phyloP scores from a whole-genome alignment of 1,140 invertebrate genomes.

The Hestina assimilis region DNA sequence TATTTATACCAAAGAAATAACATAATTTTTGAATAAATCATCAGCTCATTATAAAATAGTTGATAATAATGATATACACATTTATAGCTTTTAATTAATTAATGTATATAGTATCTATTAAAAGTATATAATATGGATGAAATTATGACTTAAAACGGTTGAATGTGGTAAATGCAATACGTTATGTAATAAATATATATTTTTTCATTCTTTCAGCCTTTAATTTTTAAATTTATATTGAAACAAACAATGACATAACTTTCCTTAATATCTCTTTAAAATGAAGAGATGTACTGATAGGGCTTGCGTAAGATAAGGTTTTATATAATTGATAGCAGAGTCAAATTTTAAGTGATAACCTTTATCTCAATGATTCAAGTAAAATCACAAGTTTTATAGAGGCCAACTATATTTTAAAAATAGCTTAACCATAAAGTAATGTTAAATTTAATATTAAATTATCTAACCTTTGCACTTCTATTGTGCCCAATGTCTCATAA shows the following conservation, averaged over 20 bases:
- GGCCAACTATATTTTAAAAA: neutral
- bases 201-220: neutral
- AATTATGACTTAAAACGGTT: too few relatives aligned
- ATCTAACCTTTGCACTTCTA: slow-evolving; percentile 93
- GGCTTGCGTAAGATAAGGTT: slow-evolving; percentile 11
- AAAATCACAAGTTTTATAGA: slow-evolving; percentile 5
- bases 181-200: too few relatives aligned
- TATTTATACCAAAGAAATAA: too few relatives aligned
- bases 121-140: too few relatives aligned
- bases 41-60: too few relatives aligned
- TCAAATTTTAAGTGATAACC: slow-evolving; percentile 11
- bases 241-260: neutral
- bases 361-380: slow-evolving; percentile 11
- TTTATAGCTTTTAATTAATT: neutral
- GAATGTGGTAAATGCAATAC: too few relatives aligned
- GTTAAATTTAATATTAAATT: neutral
- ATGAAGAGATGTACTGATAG: neutral
- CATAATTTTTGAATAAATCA: too few relatives aligned
- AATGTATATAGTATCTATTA: neutral
- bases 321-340: slow-evolving; percentile 3
- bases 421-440: neutral
- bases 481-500: slow-evolving; percentile 95
- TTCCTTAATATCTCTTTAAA: too few relatives aligned
- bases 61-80: neutral
- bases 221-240: neutral